Evolutionary conservation across 2,888 invertebrate genomes (phyloP).

Genomic region (Spisula solida): DNA sequence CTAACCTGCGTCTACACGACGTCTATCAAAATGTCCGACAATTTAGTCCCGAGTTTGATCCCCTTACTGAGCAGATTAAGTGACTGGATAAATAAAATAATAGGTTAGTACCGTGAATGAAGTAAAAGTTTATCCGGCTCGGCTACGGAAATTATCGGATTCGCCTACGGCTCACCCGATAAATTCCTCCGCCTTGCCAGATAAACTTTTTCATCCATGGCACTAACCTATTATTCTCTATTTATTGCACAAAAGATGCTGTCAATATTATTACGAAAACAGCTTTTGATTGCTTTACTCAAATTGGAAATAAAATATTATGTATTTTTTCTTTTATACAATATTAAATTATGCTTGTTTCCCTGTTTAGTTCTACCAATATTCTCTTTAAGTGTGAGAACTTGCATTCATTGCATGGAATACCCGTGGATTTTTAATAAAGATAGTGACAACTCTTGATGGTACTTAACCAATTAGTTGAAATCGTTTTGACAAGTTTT

Average conservation of each 20-base stretch:
- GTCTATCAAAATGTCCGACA: too few species aligned
- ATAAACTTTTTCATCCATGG: too few species aligned
- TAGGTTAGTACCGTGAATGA: too few species aligned
- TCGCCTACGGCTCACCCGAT: too few species aligned
- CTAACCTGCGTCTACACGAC: too few species aligned
- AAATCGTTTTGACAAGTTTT: conserved; percentile 3
- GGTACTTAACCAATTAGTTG: conserved; percentile 9
- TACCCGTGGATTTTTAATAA: background rate
- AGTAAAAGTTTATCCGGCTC: too few species aligned
- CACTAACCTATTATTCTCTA: too few species aligned
- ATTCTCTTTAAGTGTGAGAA: conserved; percentile 1
- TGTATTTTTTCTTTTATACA: background rate
- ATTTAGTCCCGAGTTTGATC: too few species aligned
- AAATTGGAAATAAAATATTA: background rate
- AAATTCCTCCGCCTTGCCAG: too few species aligned
- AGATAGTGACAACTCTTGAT: background rate
- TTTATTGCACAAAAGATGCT: background rate
- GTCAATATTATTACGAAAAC: background rate
- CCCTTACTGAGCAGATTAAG: too few species aligned
- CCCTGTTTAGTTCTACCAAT: background rate
- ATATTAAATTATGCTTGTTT: background rate
- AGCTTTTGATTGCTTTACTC: background rate
- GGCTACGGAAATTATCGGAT: too few species aligned
- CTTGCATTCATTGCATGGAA: background rate
- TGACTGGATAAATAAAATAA: too few species aligned